Base-by-base conservation (phyloP, 2,888 invertebrate genomes). In the Dicycla oo region DNA sequence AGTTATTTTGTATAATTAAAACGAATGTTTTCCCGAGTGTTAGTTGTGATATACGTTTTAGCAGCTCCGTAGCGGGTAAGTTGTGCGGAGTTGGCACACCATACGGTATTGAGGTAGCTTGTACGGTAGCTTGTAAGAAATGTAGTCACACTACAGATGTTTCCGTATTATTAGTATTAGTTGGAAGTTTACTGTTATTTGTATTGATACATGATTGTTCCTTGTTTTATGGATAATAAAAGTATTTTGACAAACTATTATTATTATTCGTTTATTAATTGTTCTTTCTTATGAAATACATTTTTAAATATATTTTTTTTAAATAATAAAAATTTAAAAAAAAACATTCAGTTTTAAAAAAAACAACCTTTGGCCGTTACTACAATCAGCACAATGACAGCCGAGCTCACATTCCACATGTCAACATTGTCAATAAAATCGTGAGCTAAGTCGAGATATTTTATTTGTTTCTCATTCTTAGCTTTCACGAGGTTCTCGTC, bases 181-280 rank as follows among this genome's bases (percentile, higher is more conserved):
- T 84, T 86, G 64, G 20, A 73, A 62, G 73, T 86, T 77, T 77
- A 80, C 76, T 81, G 82, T 85, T 84, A 80, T 85, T 76, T 79
- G 71, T 89, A 84, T 86, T 88, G 75, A 88, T 88, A 89, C 85
- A 86, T 86, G 89, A 90, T 90, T 90, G 89, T 92, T 92, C 77
- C 84, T 87, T 91, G 89, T 91, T 92, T 91, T 88, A 86, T 84
- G 71, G 20, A 74, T 86, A 82, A 88, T 93, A 91, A 92, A 92
- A 88, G 61, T 88, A 89, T 92, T 85, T 86, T 83, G 73, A 82
- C 75, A 77, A 77, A 65, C 11, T n/a, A n/a, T n/a, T n/a, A n/a
- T n/a, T n/a, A n/a, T n/a, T n/a, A n/a, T n/a, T n/a, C n/a, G n/a
- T n/a, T n/a, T n/a, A n/a, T n/a, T n/a, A n/a, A n/a, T n/a, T n/a